These are phyloP conservation scores for Drosophila nr. fundita DNA, from an alignment of 2,888 invertebrate species.

Conservation along the genomic window DNA sequence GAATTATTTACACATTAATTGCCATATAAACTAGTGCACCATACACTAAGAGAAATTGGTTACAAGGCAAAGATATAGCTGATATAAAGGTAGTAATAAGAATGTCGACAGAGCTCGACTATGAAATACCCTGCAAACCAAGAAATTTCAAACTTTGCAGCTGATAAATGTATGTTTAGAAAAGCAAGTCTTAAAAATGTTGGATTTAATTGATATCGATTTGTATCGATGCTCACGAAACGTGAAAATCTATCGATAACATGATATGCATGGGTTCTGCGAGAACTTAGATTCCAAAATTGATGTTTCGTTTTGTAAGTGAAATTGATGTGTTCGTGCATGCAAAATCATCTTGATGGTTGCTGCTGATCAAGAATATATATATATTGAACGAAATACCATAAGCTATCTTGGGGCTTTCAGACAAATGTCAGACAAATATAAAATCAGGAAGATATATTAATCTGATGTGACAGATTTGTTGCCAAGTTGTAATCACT, in stretches of 20 bases:
- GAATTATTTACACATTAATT: slow-evolving; percentile 74
- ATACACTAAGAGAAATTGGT: slow-evolving; percentile 40
- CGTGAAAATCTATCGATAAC: background rate
- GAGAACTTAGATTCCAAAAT: background rate
- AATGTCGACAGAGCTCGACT: background rate
- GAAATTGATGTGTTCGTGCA: background rate
- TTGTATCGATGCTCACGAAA: background rate
- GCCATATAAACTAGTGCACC: slow-evolving; percentile 54
- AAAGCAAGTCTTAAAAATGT: background rate
- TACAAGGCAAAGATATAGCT: no score
- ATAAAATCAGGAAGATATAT: background rate
- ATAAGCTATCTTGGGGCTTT: background rate
- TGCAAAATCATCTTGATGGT: background rate
- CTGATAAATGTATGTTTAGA: background rate
- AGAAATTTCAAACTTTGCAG: background rate
- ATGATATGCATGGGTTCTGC: background rate
- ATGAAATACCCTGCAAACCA: background rate
- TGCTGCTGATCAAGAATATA: background rate
- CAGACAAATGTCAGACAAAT: background rate
- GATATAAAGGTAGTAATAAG: no score
- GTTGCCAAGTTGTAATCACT: background rate
- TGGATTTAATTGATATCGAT: background rate
- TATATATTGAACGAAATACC: background rate
- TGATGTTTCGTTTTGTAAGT: no score
- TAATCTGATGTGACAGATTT: background rate